A percentile compares a stretch with the other conserved stretches of the same genome.
These are phyloP conservation scores for Pogoniulus pusillus DNA, from an alignment of 2,797 vertebrate species.

Conservation along the genomic window DNA sequence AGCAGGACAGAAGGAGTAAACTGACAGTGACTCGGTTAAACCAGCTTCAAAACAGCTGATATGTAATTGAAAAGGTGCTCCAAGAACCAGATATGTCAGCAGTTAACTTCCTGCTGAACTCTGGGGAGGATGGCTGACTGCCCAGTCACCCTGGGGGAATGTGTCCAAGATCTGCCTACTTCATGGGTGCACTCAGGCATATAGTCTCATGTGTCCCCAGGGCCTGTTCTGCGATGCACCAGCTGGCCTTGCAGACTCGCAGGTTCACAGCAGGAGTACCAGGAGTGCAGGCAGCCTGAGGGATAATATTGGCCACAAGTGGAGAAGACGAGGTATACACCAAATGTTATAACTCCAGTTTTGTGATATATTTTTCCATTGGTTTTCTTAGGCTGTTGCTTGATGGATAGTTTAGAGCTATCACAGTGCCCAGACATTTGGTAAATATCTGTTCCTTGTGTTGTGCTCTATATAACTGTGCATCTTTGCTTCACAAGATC, in stretches of 20 bases:
- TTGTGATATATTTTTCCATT: background rate
- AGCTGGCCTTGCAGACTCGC: background rate
- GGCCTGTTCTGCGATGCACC: no score
- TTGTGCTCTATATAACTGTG: background rate
- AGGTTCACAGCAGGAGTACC: background rate
- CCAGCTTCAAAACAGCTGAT: background rate
- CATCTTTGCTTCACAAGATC: background rate
- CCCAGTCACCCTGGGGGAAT: background rate
- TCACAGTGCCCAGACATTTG: background rate
- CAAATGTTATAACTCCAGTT: background rate
- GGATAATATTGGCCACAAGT: background rate
- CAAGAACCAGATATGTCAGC: background rate
- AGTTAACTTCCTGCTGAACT: background rate
- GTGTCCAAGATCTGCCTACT: background rate
- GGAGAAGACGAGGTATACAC: background rate
- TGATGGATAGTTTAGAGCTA: background rate
- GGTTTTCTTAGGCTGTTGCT: background rate
- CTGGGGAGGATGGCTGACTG: background rate
- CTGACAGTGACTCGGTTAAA: background rate
- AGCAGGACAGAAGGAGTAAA: background rate
- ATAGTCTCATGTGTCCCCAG: fast-evolving
- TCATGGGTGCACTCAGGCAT: background rate
- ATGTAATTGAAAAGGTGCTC: background rate
- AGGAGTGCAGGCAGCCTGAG: background rate
- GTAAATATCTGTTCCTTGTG: background rate